Conservation (phyloP, 2,113 vertebrate genomes). For the Tursiops truncatus region DNA sequence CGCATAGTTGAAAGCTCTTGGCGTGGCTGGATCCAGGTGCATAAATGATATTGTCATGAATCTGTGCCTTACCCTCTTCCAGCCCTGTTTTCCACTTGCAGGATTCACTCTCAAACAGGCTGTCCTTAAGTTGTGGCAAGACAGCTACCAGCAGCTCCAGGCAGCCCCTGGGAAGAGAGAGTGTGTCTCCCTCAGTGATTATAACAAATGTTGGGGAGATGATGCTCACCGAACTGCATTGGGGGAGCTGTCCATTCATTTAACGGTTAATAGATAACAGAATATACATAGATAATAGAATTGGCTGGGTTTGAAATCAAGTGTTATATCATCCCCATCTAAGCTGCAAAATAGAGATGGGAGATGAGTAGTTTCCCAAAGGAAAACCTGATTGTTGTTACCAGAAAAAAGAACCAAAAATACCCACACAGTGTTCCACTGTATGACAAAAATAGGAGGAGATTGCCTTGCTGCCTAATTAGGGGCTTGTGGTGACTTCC, state of each 20-base stretch:
- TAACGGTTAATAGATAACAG: not conserved
- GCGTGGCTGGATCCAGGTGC: not conserved
- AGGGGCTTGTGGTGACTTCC: not conserved
- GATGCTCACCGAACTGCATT: rapidly evolving
- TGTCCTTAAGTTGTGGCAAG: not conserved
- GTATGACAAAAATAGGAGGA: not conserved
- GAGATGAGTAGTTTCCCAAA: not conserved
- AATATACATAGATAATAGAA: not conserved
- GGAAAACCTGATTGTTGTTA: not conserved
- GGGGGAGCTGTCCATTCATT: not conserved
- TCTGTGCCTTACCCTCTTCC: not conserved
- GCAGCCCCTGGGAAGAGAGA: not conserved
- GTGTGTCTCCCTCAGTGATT: not conserved
- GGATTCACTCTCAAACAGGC: not conserved
- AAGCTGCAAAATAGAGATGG: not conserved
- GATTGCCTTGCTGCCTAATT: not conserved
- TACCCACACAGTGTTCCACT: not conserved
- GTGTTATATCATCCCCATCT: not conserved
- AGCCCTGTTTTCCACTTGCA: rapidly evolving
- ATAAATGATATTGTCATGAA: not conserved
- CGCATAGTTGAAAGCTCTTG: not conserved
- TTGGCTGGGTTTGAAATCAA: not conserved
- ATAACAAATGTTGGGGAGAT: too few species aligned
- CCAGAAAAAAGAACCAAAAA: not conserved
- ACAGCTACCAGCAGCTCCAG: not conserved